Percentiles rank a stretch among this genome's conserved stretches.
phyloP scores from a whole-genome alignment of 2,113 vertebrate genomes.

The Leptobrachium leishanense region DNA sequence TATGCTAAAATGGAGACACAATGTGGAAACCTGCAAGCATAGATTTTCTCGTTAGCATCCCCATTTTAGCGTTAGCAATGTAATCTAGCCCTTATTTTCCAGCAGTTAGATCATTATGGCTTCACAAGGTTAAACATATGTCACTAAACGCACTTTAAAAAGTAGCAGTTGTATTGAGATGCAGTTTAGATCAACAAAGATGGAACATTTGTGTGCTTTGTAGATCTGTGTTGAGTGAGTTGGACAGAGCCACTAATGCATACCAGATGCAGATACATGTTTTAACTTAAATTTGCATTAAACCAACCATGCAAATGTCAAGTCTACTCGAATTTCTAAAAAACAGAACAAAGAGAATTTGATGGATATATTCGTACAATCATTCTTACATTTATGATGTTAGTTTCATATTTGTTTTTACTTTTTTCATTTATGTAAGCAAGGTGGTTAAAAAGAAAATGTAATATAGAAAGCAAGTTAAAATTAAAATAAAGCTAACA shows the following conservation, averaged over 20 bases:
- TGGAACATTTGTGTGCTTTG: background rate
- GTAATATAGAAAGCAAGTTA: background rate
- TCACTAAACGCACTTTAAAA: too few species aligned
- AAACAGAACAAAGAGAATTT: background rate
- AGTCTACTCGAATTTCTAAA: background rate
- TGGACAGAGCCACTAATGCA: background rate
- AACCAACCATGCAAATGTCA: constrained; percentile 17
- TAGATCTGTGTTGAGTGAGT: background rate
- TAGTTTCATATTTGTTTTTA: background rate
- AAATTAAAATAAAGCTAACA: background rate
- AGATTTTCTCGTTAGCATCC: too few species aligned
- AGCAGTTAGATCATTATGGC: too few species aligned
- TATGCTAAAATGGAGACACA: too few species aligned
- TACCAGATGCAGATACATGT: background rate
- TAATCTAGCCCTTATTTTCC: too few species aligned
- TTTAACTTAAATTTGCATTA: constrained; percentile 8
- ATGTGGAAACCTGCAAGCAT: too few species aligned
- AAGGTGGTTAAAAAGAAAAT: background rate
- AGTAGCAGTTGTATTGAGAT: too few species aligned
- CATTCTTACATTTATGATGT: background rate
- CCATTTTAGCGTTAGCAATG: too few species aligned
- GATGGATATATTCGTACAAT: background rate
- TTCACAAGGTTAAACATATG: too few species aligned
- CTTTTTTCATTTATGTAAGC: background rate
- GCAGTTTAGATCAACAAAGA: background rate